Percentiles rank a stretch among this genome's conserved stretches.
Conservation (phyloP, 1,140 invertebrate genomes). For the Melipona quadrifasciata region DNA sequence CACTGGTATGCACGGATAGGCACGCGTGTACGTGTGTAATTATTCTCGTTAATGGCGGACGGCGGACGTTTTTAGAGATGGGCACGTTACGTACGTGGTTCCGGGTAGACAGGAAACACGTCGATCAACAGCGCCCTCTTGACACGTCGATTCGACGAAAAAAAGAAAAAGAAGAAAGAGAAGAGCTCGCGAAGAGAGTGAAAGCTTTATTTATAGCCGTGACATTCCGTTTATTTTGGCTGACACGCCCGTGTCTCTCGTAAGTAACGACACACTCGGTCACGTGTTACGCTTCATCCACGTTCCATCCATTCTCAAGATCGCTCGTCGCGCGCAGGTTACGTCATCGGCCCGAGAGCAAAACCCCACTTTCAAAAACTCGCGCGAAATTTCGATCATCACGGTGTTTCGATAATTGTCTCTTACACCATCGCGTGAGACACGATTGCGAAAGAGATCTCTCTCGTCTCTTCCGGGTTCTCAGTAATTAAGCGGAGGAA, state of each 20-base stretch:
- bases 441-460: too few species aligned
- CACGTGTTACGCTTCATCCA: constrained; percentile 46
- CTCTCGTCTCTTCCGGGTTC: too few species aligned
- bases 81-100: background rate
- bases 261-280: constrained; percentile 67
- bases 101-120: constrained; percentile 37
- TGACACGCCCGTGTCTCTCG: constrained; percentile 58
- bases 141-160: constrained; percentile 56
- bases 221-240: constrained; percentile 80
- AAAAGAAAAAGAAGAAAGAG: constrained; percentile 19
- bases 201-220: constrained; percentile 78
- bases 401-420: too few species aligned
- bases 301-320: constrained; percentile 51
- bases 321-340: constrained; percentile 14
- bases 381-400: too few species aligned
- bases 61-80: constrained; percentile 47
- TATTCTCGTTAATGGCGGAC: constrained; percentile 46
- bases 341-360: constrained; percentile 12
- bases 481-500: too few species aligned
- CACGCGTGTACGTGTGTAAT: constrained; percentile 34
- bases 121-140: constrained; percentile 44
- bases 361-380: too few species aligned
- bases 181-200: constrained; percentile 53
- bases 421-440: too few species aligned
- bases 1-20: too few species aligned